These are phyloP conservation scores for Bradypodion pumilum DNA, from an alignment of 2,797 vertebrate species.

Conservation along the genomic window DNA sequence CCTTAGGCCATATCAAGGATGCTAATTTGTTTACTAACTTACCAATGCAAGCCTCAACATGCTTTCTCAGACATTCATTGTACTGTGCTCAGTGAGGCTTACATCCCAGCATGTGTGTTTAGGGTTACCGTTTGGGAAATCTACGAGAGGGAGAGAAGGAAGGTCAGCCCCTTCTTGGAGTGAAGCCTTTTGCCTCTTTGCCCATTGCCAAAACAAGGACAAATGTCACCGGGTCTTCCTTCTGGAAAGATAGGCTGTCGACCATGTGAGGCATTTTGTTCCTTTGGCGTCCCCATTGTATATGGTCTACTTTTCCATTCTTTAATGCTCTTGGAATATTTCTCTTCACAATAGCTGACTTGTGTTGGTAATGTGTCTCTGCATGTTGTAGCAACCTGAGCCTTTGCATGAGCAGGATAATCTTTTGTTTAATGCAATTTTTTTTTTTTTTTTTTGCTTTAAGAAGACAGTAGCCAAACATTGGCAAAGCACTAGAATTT, in stretches of 20 bases:
- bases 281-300: constrained; percentile 50
- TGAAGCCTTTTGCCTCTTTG: constrained; percentile 53
- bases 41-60: background rate
- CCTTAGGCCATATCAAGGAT: constrained; percentile 72
- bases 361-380: constrained; percentile 74
- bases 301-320: constrained; percentile 72
- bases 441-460: constrained; percentile 78
- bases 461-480: constrained; percentile 79
- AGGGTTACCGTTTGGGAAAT: constrained; percentile 31
- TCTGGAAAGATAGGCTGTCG: constrained; percentile 60
- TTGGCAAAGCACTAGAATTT: constrained; percentile 87
- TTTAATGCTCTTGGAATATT: constrained; percentile 74
- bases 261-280: constrained; percentile 70
- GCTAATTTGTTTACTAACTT: constrained; percentile 74
- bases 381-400: constrained; percentile 72
- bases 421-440: constrained; percentile 88
- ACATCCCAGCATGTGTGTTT: background rate
- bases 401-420: constrained; percentile 77
- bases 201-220: constrained; percentile 9
- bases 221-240: constrained; percentile 52
- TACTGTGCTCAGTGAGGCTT: background rate
- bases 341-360: constrained; percentile 77
- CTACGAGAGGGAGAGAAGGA: constrained; percentile 34
- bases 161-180: constrained; percentile 57
- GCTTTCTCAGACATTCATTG: background rate